Conservation (phyloP, 92 coral and sea anemone genomes). For the Phenganax subtilis region DNA sequence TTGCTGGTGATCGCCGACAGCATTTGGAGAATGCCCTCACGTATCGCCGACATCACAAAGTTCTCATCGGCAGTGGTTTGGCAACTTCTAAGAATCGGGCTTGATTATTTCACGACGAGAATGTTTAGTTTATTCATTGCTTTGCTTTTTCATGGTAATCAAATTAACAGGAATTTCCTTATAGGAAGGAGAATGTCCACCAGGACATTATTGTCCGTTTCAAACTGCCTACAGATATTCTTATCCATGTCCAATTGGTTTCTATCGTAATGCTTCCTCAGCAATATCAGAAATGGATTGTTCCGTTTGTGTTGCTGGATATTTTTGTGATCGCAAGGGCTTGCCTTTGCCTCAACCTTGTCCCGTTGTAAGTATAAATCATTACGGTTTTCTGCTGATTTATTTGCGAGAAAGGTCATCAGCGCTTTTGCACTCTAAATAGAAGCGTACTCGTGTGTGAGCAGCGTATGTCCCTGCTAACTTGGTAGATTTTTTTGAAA, state of each 20-base stretch:
- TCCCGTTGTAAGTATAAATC: constrained; percentile 63
- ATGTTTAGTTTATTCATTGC: too few relatives aligned
- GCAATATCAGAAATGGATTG: constrained; percentile 84
- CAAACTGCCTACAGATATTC: constrained; percentile 79
- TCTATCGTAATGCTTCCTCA: constrained; percentile 85
- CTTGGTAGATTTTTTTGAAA: too few relatives aligned
- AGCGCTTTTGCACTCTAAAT: background rate
- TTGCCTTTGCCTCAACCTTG: constrained; percentile 64
- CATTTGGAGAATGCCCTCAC: too few relatives aligned
- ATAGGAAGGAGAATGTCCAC: constrained; percentile 83
- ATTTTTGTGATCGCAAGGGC: constrained; percentile 69
- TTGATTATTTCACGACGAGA: too few relatives aligned
- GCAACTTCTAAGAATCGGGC: too few relatives aligned
- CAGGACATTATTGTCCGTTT: constrained; percentile 86
- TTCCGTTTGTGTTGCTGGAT: constrained; percentile 88
- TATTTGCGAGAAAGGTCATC: too few relatives aligned
- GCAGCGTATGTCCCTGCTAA: too few relatives aligned
- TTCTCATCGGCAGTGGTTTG: too few relatives aligned
- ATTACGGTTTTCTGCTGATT: background rate
- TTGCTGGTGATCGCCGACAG: too few relatives aligned
- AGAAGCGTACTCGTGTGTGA: too few relatives aligned
- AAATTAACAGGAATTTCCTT: background rate
- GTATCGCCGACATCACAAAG: too few relatives aligned
- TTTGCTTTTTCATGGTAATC: too few relatives aligned
- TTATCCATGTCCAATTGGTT: constrained; percentile 81